Base-by-base conservation (phyloP, 30 jellyfish, hydroid and myxozoan species). In the Aurelia aurita complex sp. Pacific region DNA sequence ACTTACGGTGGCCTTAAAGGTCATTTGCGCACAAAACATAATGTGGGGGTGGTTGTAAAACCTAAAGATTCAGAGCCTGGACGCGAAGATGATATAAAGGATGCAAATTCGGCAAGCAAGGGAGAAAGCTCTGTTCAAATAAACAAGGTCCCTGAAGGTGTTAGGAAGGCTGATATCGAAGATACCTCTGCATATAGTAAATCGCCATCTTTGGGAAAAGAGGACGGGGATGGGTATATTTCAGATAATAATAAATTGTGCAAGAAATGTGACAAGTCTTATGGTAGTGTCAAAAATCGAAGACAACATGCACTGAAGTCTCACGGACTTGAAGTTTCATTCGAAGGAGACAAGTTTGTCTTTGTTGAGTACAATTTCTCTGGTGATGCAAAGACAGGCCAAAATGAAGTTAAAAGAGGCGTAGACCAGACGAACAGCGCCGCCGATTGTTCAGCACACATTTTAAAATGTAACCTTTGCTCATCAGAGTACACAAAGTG, bases 301-400 rank as follows among this genome's bases (percentile, higher is more conserved):
- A 64, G 87, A 17, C 77, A 77, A 38, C 87, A 77, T 61, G 60
- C 36, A 13, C 87, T 77, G 10, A 54, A 62, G 42, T 16, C 87
- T 10, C 87, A 77, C 38, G 87, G 87, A 57, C 65, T 77, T 15
- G 64, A 77, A 34, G 43, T 77, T n/a, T 77, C 78, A 23, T 77
- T 60, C 64, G 78, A 77, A 77, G 87, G 78, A 11, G 87, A 77
- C 33, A 23, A 77, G 69, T 38, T 77, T 17, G 38, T 62, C 4
- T 77, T 77, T 36, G 40, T 52, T n/a, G 80, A 70, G 59, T 70
- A 52, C n/a, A 14, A 70, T 9, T 46, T 46, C 13, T 8, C 12
- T 4, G 57, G 15, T 46, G 12, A 46, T 9, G 57, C 57, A 5
- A 46, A 5, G 15, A 46, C 57, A 46, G 12, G 14, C 57, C 57